Evolutionary conservation across 2,888 invertebrate genomes (phyloP).

Genomic region (Lepidochrysops patricia): DNA sequence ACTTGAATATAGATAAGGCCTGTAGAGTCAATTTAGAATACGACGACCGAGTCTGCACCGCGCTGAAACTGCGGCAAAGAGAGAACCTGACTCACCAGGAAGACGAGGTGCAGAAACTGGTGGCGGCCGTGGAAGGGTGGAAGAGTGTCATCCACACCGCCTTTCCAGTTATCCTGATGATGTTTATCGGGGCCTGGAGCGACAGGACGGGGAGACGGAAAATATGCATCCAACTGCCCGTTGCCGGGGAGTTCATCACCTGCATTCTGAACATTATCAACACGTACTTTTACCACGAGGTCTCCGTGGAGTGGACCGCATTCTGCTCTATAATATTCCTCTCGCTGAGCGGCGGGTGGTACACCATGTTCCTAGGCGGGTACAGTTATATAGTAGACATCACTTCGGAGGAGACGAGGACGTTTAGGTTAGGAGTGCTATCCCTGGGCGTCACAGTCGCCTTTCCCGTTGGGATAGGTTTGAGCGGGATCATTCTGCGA

Average conservation of each 20-base stretch:
- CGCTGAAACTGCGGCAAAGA: slow-evolving; percentile 79
- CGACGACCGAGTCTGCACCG: slow-evolving; percentile 79
- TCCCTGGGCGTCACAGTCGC: background rate
- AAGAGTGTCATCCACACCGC: slow-evolving; percentile 69
- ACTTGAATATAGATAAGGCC: slow-evolving; percentile 88
- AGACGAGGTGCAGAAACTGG: slow-evolving; percentile 73
- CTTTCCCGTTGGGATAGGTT: background rate
- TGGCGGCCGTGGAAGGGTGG: slow-evolving; percentile 70
- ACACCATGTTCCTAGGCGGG: background rate
- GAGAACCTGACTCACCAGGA: slow-evolving; percentile 78
- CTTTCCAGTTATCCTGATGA: slow-evolving; percentile 26
- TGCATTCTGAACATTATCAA: slow-evolving; percentile 2
- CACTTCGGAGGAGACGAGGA: slow-evolving; percentile 7
- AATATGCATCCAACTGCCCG: background rate
- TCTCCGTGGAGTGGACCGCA: slow-evolving; percentile 7
- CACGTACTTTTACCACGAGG: slow-evolving; percentile 2
- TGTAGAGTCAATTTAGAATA: slow-evolving; percentile 85
- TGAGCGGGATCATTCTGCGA: background rate
- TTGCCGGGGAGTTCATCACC: background rate
- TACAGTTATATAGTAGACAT: slow-evolving; percentile 10
- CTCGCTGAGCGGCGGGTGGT: background rate
- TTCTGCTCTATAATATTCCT: slow-evolving; percentile 7
- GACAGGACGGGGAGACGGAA: slow-evolving; percentile 61
- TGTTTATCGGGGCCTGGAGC: slow-evolving; percentile 77
- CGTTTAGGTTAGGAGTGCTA: slow-evolving; percentile 4